Base-by-base conservation (phyloP, 2,888 invertebrate species). In the Sphaerophoria taeniata region DNA sequence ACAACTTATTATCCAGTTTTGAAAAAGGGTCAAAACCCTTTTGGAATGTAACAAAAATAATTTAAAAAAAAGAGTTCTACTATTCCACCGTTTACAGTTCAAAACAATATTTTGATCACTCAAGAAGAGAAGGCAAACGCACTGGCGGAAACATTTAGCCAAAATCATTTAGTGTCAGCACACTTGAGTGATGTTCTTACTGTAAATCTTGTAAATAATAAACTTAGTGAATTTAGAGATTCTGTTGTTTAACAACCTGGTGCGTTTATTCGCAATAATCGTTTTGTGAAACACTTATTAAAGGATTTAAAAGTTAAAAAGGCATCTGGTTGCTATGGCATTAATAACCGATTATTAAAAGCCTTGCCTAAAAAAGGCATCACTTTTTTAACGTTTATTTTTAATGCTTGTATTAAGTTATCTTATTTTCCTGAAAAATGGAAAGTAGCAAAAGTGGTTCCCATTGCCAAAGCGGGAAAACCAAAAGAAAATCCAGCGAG, bases 401-500 rank as follows among this genome's bases (percentile, higher is more conserved):
- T 49, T 49, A 49, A 49, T 12, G 12, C 49, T 49, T 49, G 49
- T 49, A 49, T 49, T 12, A 49, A 49, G 49, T n/a, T n/a, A n/a
- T 49, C 12, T 14, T 49, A 14, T 14, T 49, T 49, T 14, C 65
- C 65, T 16, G 45, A 43, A 39, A 65, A 14, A 47, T 65, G 65
- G 65, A 65, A 65, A 43, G 43, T 33, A n/a, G 47, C 65, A 14
- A 65, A 65, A 65, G 47, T 65, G 6, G 34, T 65, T 11, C 65
- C 65, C 6, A 34, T 39, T 49, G 47, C 65, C 24, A 65, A 65
- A 47, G 12, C 16, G 7, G 45, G 16, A n/a, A 65, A 45, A 45
- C 43, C 49, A 49, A 49, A 49, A 49, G 49, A 49, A 49, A 14
- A 14, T 14, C 49, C 7, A 12, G 11, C 12, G 1, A 14, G n/a